A percentile compares a stretch with the other conserved stretches of the same genome.
These are phyloP conservation scores for Callinectes sapidus DNA, from an alignment of 2,888 invertebrate genomes.

Conservation along the genomic window DNA sequence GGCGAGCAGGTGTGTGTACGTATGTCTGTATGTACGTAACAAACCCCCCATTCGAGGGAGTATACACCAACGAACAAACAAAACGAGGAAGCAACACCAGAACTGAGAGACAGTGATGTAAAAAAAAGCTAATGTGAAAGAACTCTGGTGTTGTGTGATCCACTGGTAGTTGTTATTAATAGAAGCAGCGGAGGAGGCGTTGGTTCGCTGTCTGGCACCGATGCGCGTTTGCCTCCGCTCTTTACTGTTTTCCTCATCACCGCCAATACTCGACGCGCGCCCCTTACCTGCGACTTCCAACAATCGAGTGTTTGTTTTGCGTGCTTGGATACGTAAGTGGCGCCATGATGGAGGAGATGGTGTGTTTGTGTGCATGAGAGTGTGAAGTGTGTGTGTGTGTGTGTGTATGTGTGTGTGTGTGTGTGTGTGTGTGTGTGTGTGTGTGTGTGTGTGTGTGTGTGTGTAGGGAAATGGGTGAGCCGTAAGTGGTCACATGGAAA, in stretches of 20 bases:
- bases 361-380: conserved; percentile 33
- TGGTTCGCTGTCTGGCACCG: neutral
- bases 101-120: neutral
- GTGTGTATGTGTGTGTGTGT: conserved; percentile 34
- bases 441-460: neutral
- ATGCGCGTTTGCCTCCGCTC: neutral
- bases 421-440: conserved; percentile 36
- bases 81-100: neutral
- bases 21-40: neutral
- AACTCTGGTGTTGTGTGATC: neutral
- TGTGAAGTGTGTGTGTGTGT: conserved; percentile 32
- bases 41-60: neutral
- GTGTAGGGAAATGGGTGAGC: too few species aligned
- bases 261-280: neutral
- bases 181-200: neutral
- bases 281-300: conserved; percentile 26
- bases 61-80: neutral
- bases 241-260: conserved; percentile 10
- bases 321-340: conserved; percentile 24
- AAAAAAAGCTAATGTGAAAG: neutral
- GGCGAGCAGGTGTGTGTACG: conserved; percentile 12
- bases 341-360: conserved; percentile 19
- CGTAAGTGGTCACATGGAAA: neutral
- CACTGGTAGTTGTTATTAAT: neutral
- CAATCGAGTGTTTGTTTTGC: conserved; percentile 37